Conservation (phyloP, 2,888 invertebrate species). For the Xestia xanthographa region DNA sequence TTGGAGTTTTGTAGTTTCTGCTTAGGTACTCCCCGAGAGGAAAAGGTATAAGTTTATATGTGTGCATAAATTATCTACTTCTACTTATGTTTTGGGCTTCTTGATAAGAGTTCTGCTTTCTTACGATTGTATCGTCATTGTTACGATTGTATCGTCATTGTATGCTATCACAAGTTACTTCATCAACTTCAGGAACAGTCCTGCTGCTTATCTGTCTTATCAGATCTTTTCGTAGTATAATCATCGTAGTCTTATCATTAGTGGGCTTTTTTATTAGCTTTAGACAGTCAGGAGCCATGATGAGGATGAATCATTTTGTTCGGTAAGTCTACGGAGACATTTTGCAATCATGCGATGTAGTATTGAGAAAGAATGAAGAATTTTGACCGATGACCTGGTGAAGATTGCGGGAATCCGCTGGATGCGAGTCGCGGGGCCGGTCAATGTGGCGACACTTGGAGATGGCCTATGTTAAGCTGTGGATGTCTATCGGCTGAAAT, state of each 20-base stretch:
- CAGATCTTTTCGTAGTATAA: slow-evolving; percentile 18
- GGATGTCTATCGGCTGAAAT: too few relatives aligned
- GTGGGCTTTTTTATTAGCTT: neutral
- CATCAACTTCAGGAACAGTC: slow-evolving; percentile 2
- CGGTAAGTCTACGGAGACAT: neutral
- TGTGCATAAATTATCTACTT: too few relatives aligned
- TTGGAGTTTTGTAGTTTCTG: too few relatives aligned
- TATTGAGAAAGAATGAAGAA: neutral
- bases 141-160: neutral
- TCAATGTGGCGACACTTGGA: too few relatives aligned
- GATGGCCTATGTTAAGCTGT: too few relatives aligned
- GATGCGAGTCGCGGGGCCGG: too few relatives aligned
- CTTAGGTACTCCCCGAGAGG: too few relatives aligned
- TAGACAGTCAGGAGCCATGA: slow-evolving; percentile 27
- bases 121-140: too few relatives aligned
- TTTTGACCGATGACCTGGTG: too few relatives aligned
- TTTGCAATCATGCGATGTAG: neutral
- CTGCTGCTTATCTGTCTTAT: slow-evolving; percentile 16
- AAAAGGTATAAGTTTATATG: too few relatives aligned
- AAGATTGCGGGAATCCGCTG: too few relatives aligned
- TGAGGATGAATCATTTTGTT: slow-evolving; percentile 4
- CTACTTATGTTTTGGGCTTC: too few relatives aligned
- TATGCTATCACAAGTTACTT: neutral
- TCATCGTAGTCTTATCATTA: neutral
- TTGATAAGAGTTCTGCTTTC: neutral